Percentiles rank a stretch among this genome's conserved stretches.
phyloP scores from a whole-genome alignment of 2,113 vertebrate species.

The Marmota flaviventris region DNA sequence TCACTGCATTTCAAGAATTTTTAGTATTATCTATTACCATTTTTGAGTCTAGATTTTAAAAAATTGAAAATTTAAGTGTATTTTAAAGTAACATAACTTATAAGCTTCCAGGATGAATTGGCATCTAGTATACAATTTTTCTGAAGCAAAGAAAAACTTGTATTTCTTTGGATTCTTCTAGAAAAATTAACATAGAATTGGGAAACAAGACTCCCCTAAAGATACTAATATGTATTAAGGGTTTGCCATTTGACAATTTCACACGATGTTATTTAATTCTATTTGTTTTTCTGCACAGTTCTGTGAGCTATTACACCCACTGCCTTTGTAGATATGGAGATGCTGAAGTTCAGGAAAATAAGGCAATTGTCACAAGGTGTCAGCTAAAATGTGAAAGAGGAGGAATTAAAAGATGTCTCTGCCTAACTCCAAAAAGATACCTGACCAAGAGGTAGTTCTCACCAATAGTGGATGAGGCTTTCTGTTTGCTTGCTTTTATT shows the following conservation, averaged over 20 bases:
- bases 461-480: neutral
- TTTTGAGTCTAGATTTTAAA: slow-evolving; percentile 44
- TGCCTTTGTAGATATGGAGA: neutral
- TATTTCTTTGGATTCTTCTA: neutral
- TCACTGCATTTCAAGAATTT: slow-evolving; percentile 1
- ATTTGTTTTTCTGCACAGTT: neutral
- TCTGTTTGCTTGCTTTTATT: neutral
- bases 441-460: neutral
- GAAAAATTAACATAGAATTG: slow-evolving; percentile 8
- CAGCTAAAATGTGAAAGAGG: neutral
- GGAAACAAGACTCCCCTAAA: neutral
- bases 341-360: neutral
- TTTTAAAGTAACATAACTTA: slow-evolving; percentile 55
- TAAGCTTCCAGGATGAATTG: neutral
- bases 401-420: neutral
- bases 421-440: neutral
- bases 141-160: slow-evolving; percentile 25
- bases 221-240: neutral
- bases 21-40: neutral
- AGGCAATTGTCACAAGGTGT: neutral
- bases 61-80: slow-evolving; percentile 44
- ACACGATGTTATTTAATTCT: neutral
- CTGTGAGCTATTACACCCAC: neutral
- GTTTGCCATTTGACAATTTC: neutral
- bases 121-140: neutral